phyloP scores from a whole-genome alignment of 2,888 invertebrate genomes.

The Epinotia demarniana region DNA sequence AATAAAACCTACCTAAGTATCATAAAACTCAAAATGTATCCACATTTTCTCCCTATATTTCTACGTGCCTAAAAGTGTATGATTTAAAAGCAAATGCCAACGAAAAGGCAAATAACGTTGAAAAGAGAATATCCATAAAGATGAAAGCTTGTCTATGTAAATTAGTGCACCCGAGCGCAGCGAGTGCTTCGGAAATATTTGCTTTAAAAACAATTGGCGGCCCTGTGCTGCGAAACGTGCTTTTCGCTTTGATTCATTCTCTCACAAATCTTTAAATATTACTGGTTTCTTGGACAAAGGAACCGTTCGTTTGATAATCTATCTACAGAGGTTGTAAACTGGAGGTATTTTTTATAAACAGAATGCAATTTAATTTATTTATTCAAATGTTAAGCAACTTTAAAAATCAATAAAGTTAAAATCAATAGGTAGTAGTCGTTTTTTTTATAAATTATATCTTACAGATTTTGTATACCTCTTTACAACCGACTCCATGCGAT shows the following conservation, averaged over 20 bases:
- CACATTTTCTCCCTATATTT: no score
- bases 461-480: background rate
- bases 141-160: slow-evolving; percentile 4
- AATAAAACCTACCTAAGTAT: no score
- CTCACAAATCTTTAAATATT: background rate
- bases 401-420: background rate
- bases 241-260: slow-evolving; percentile 7
- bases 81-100: background rate
- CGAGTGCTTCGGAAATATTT: slow-evolving; percentile 21
- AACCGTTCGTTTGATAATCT: no score
- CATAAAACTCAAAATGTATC: no score
- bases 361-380: no score
- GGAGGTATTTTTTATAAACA: no score
- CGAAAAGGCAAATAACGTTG: background rate
- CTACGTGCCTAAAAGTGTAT: no score
- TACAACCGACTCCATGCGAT: no score
- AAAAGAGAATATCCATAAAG: background rate
- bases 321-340: no score
- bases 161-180: background rate
- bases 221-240: background rate
- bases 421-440: background rate
- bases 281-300: no score
- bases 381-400: no score
- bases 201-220: slow-evolving; percentile 4
- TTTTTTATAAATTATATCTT: background rate